These are phyloP conservation scores for Aphidius ervi DNA, from an alignment of 1,140 invertebrate genomes.

Conservation along the genomic window DNA sequence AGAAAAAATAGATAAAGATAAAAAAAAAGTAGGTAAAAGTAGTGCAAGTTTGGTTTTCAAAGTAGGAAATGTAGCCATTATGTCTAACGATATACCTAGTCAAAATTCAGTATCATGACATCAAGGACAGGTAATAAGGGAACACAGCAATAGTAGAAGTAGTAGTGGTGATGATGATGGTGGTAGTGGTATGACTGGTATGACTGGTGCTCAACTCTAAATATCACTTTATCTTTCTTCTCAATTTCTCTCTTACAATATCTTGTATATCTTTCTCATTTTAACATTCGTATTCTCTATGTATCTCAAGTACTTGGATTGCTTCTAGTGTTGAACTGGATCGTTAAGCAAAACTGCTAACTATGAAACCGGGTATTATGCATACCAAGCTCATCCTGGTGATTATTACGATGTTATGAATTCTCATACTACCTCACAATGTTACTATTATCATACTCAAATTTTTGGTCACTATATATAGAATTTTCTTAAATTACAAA, in stretches of 20 bases:
- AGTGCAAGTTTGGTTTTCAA: too few species aligned
- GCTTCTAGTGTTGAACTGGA: constrained; percentile 19
- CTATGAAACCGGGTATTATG: constrained; percentile 28
- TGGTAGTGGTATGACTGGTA: background rate
- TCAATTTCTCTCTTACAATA: too few species aligned
- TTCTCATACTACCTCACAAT: constrained; percentile 9
- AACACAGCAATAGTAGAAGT: constrained; percentile 1
- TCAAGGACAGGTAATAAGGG: constrained; percentile 18
- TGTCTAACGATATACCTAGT: background rate
- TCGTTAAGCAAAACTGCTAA: constrained; percentile 33
- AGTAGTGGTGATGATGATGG: background rate
- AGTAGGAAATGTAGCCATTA: too few species aligned
- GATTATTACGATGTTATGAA: constrained; percentile 31
- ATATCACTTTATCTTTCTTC: too few species aligned
- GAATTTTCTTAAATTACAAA: too few species aligned
- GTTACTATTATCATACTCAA: too few species aligned
- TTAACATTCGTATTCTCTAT: too few species aligned
- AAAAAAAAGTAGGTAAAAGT: too few species aligned
- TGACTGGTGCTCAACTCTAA: too few species aligned
- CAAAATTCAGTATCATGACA: background rate
- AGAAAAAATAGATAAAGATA: too few species aligned
- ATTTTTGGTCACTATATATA: too few species aligned
- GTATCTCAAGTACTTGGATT: constrained; percentile 8
- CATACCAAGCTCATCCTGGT: constrained; percentile 26
- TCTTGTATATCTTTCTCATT: too few species aligned